phyloP scores from a whole-genome alignment of 2,113 vertebrate genomes.

The Prinia subflava region DNA sequence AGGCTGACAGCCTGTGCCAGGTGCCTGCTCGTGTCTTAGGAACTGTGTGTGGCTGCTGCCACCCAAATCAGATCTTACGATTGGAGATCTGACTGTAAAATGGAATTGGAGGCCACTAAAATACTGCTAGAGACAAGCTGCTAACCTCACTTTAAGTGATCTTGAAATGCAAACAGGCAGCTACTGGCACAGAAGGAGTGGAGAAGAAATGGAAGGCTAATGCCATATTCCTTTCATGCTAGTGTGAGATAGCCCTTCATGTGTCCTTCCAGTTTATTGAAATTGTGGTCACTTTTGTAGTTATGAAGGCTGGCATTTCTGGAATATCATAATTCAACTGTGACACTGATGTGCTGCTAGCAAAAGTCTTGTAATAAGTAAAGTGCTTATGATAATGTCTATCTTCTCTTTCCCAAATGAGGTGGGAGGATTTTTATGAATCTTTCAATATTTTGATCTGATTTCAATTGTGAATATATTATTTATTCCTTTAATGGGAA shows the following conservation, averaged over 20 bases:
- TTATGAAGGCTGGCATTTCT: not conserved
- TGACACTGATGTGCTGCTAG: slow-evolving; percentile 8
- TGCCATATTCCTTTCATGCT: not conserved
- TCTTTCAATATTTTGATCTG: slow-evolving; percentile 37
- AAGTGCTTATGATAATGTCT: not conserved
- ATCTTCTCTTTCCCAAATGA: not conserved
- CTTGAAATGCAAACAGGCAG: not conserved
- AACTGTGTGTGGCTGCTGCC: not conserved
- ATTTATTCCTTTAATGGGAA: slow-evolving; percentile 27
- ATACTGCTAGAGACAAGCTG: not conserved
- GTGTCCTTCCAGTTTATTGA: slow-evolving; percentile 10
- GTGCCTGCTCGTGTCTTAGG: accelerated
- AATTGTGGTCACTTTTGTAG: slow-evolving; percentile 1
- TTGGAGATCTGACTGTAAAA: not conserved
- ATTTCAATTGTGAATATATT: not conserved
- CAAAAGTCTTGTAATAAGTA: not conserved
- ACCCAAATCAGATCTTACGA: not conserved
- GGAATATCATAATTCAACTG: not conserved
- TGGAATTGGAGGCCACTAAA: not conserved
- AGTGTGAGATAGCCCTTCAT: not conserved
- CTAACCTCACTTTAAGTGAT: not conserved
- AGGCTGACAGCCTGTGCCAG: not conserved
- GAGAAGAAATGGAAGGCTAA: not conserved
- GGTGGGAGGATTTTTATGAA: not conserved
- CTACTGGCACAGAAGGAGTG: not conserved